Evolutionary conservation across 2,888 invertebrate species (phyloP).

Genomic region (Phania funesta): DNA sequence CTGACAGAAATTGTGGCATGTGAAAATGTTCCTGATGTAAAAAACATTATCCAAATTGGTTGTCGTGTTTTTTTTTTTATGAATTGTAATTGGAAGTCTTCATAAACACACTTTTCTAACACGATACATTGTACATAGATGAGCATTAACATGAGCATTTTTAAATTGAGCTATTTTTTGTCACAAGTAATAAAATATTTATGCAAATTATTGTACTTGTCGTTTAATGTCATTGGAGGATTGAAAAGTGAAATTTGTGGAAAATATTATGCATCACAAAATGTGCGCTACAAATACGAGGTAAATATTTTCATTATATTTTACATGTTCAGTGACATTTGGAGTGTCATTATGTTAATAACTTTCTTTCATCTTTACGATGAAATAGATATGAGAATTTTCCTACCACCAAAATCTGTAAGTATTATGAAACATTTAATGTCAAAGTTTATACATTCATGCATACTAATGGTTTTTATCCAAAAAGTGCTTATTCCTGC

Average conservation of each 20-base stretch:
- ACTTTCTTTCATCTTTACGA: too few relatives aligned
- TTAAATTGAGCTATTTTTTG: conserved; percentile 5
- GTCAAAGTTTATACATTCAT: conserved; percentile 40
- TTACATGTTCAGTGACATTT: too few relatives aligned
- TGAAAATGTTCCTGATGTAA: conserved; percentile 42
- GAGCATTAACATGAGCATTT: background rate
- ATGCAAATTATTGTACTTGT: background rate
- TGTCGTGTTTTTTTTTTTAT: background rate
- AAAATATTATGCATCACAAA: background rate
- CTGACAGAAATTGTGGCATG: conserved; percentile 45
- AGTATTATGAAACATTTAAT: conserved; percentile 13
- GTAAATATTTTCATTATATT: too few relatives aligned
- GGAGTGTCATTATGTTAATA: too few relatives aligned
- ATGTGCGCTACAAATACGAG: too few relatives aligned
- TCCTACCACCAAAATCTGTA: background rate
- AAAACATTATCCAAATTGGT: conserved; percentile 26
- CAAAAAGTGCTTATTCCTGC: conserved; percentile 13
- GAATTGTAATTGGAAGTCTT: conserved; percentile 28
- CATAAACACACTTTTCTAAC: conserved; percentile 9
- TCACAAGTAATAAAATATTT: background rate
- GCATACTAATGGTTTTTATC: conserved; percentile 24
- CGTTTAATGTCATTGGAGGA: background rate
- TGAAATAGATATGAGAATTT: too few relatives aligned
- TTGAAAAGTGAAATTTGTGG: background rate
- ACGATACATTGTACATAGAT: background rate